Evolutionary conservation across 2,797 vertebrate genomes (phyloP).

Genomic region (Coilia nasus): DNA sequence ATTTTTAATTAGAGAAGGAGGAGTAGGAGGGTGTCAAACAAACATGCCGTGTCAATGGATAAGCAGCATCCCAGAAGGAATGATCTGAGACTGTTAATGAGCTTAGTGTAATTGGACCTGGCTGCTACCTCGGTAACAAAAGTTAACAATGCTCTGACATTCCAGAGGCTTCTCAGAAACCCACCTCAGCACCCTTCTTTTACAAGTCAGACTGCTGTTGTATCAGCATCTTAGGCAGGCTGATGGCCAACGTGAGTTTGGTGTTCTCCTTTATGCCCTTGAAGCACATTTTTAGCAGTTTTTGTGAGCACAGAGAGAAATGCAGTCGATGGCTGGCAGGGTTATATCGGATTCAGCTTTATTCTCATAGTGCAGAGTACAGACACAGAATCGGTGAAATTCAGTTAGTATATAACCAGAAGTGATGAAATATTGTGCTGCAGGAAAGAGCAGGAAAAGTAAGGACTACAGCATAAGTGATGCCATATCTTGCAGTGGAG

Average conservation of each 20-base stretch:
- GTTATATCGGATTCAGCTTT: not conserved
- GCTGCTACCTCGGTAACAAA: not conserved
- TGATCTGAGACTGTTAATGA: not conserved
- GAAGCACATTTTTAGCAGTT: not conserved
- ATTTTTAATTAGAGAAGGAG: conserved; percentile 3
- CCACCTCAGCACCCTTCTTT: not conserved
- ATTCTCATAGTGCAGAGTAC: not conserved
- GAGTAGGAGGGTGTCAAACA: not conserved
- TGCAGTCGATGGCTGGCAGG: not conserved
- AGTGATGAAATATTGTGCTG: not conserved
- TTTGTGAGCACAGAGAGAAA: not conserved
- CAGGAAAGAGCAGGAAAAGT: not conserved
- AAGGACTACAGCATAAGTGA: not conserved
- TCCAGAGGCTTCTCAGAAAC: not conserved
- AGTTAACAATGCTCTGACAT: conserved; percentile 14
- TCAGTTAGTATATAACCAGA: not conserved
- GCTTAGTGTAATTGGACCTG: not conserved
- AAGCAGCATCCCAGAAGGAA: not conserved
- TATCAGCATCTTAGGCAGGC: not conserved
- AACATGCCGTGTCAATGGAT: not conserved
- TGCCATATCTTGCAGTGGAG: not conserved
- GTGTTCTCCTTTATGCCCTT: not conserved
- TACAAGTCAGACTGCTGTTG: not conserved
- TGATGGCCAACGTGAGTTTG: not conserved
- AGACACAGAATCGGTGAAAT: no score